Percentiles rank a stretch among this genome's conserved stretches.
phyloP scores from a whole-genome alignment of 1,140 invertebrate genomes.

The Eulimnadia texana region DNA sequence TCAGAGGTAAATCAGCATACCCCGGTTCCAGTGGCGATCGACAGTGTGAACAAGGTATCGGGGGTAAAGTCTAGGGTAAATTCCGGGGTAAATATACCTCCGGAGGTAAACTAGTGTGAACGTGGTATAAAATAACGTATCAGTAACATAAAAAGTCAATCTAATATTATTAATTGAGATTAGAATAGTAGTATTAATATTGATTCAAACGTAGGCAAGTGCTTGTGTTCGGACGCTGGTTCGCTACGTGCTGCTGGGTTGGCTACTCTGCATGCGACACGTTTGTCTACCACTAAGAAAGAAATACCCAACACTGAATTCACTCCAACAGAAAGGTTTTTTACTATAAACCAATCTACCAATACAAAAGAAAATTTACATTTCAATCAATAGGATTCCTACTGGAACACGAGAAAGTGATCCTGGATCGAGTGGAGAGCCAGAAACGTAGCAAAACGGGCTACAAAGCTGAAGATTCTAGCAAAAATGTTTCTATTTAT shows the following conservation, averaged over 20 bases:
- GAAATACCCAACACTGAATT: constrained; percentile 6
- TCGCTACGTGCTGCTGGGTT: neutral
- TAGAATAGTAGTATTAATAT: too few relatives aligned
- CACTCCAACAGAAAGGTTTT: constrained; percentile 5
- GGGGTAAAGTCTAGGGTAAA: too few relatives aligned
- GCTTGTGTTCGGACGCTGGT: neutral
- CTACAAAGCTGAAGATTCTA: neutral
- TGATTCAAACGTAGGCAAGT: neutral
- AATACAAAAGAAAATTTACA: neutral
- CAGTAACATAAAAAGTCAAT: too few relatives aligned
- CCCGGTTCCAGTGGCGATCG: too few relatives aligned
- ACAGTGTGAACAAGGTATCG: too few relatives aligned
- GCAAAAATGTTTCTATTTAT: neutral
- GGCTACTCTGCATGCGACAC: neutral
- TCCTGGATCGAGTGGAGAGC: neutral
- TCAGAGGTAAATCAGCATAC: too few relatives aligned
- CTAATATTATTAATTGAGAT: too few relatives aligned
- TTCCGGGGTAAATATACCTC: too few relatives aligned
- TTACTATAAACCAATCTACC: neutral
- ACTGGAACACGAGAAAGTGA: neutral
- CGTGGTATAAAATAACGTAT: too few relatives aligned
- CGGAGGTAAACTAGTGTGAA: too few relatives aligned
- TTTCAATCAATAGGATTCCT: neutral
- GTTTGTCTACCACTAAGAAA: neutral
- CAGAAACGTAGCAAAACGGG: neutral